These are phyloP conservation scores for Pollenia labialis DNA, from an alignment of 2,888 invertebrate genomes.

Conservation along the genomic window DNA sequence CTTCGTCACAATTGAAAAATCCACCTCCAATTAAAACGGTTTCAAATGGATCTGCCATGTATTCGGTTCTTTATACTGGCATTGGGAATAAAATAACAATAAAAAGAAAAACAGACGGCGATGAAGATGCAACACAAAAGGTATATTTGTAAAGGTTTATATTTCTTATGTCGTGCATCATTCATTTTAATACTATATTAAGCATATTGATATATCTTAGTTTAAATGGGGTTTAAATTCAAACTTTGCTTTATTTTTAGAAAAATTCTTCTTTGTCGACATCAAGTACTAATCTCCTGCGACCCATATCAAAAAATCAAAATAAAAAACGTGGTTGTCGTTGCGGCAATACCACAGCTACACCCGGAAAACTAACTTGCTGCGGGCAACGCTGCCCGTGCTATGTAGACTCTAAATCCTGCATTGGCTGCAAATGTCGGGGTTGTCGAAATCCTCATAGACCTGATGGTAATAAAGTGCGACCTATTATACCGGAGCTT, in stretches of 20 bases:
- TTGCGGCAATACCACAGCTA: conserved; percentile 95
- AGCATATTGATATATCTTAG: too few relatives aligned
- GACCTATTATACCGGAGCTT: conserved; percentile 87
- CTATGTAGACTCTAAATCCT: conserved; percentile 95
- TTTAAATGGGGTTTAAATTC: too few relatives aligned
- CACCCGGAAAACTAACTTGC: conserved; percentile 95
- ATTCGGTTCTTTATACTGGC: conserved; percentile 92
- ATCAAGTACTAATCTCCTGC: conserved; percentile 63
- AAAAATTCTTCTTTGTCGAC: conserved; percentile 72
- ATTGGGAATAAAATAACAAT: conserved; percentile 93
- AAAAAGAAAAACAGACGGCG: conserved; percentile 89
- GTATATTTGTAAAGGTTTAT: conserved; percentile 76
- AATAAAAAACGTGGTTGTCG: conserved; percentile 91
- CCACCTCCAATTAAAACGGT: conserved; percentile 83
- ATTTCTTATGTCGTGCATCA: too few relatives aligned
- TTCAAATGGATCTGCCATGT: conserved; percentile 87
- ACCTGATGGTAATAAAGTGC: conserved; percentile 91
- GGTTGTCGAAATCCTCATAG: conserved; percentile 96
- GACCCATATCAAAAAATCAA: conserved; percentile 74
- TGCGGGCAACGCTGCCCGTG: conserved; percentile 97
- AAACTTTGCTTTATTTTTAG: conserved; percentile 59
- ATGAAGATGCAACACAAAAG: conserved; percentile 83
- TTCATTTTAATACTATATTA: too few relatives aligned
- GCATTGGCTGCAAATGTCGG: conserved; percentile 94
- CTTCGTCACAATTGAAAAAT: conserved; percentile 75